These are phyloP conservation scores for Morelia viridis DNA, from an alignment of 2,797 vertebrate species.

Conservation along the genomic window DNA sequence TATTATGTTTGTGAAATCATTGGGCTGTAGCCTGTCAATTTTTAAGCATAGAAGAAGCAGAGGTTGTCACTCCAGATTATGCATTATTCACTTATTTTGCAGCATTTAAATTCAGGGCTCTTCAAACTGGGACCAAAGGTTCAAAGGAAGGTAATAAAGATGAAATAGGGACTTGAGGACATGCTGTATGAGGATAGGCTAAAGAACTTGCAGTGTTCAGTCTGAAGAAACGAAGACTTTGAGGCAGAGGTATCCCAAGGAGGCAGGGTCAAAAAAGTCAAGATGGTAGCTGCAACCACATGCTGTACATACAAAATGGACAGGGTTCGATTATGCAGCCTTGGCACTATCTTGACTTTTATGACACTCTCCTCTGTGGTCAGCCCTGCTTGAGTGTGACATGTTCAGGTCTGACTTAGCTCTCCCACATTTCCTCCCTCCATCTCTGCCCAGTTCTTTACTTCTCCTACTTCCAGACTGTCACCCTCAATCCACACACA, in stretches of 20 bases:
- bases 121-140: background rate
- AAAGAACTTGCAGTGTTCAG: too few species aligned
- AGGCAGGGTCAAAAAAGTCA: background rate
- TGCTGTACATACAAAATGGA: background rate
- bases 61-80: too few species aligned
- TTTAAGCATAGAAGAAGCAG: background rate
- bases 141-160: background rate
- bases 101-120: background rate
- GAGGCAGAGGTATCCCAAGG: too few species aligned
- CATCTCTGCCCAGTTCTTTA: background rate
- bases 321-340: background rate
- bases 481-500: background rate
- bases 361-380: background rate
- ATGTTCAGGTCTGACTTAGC: background rate
- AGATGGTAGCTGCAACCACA: background rate
- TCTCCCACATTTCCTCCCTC: background rate
- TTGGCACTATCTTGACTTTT: too few species aligned
- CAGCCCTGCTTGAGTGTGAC: background rate
- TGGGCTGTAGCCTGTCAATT: background rate
- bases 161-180: too few species aligned
- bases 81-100: background rate
- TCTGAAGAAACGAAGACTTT: too few species aligned
- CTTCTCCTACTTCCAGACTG: background rate
- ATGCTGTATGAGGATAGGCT: too few species aligned
- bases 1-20: background rate